Percentiles rank a stretch among this genome's conserved stretches.
These are phyloP conservation scores for Agrochola lychnidis DNA, from an alignment of 2,888 invertebrate species.

Conservation along the genomic window DNA sequence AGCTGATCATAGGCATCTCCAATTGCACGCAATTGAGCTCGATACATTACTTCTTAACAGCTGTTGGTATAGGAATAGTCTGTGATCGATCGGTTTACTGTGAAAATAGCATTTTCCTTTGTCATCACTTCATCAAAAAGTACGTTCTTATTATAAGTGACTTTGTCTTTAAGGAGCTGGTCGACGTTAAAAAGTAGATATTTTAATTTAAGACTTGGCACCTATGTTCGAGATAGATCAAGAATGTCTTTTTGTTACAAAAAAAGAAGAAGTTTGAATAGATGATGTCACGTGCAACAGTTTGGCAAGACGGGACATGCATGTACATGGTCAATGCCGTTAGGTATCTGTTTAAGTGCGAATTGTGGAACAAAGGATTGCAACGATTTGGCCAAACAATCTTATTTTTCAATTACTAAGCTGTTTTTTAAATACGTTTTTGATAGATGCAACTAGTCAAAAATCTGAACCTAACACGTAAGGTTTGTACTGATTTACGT, in stretches of 20 bases:
- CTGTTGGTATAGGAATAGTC: background rate
- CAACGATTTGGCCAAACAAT: background rate
- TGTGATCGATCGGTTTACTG: background rate
- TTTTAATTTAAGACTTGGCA: slow-evolving; percentile 4
- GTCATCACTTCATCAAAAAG: background rate
- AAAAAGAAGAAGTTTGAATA: background rate
- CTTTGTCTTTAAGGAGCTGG: background rate
- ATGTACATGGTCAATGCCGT: background rate
- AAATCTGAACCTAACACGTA: background rate
- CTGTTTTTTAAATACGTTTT: background rate
- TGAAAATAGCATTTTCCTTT: background rate
- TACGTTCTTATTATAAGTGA: background rate
- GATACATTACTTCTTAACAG: background rate
- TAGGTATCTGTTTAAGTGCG: background rate
- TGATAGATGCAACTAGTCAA: background rate
- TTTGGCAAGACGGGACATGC: background rate
- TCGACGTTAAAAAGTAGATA: background rate
- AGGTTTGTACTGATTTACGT: background rate
- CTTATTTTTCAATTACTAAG: background rate
- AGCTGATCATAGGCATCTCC: background rate
- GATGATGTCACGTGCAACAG: background rate
- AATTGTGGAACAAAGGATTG: background rate
- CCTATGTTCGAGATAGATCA: background rate
- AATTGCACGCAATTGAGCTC: background rate
- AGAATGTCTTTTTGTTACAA: background rate